Conservation (phyloP, 37 sponge, comb jelly and placozoan genomes). For the Oopsacas minuta region DNA sequence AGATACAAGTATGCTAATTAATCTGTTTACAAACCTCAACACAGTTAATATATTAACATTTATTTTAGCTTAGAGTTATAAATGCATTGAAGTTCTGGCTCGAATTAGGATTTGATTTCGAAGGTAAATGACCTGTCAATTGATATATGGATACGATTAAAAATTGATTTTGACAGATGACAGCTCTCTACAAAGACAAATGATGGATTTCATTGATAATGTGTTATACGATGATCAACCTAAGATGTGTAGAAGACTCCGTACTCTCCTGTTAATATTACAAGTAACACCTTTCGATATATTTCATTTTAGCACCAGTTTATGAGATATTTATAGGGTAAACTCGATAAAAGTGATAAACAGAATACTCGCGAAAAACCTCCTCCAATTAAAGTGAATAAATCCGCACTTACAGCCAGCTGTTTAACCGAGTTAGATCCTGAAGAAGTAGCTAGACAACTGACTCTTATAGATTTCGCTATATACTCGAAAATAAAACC, state of each 20-base stretch:
- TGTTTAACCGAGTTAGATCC: conserved; percentile 79
- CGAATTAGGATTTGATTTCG: conserved; percentile 69
- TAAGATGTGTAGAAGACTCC: conserved; percentile 48
- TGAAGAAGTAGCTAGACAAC: conserved; percentile 79
- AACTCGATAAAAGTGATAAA: neutral
- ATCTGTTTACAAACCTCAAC: neutral
- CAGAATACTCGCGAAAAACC: conserved; percentile 25
- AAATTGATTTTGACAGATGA: conserved; percentile 38
- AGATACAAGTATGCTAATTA: conserved; percentile 45
- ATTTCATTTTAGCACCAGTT: neutral
- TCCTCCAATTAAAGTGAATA: conserved; percentile 55
- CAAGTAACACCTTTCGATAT: conserved; percentile 32
- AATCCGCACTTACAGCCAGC: neutral
- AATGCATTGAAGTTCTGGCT: conserved; percentile 85
- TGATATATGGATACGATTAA: neutral
- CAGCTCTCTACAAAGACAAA: conserved; percentile 34
- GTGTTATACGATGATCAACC: conserved; percentile 61
- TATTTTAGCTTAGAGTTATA: conserved; percentile 54
- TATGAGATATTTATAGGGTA: neutral
- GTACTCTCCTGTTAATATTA: conserved; percentile 50
- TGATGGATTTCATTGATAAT: conserved; percentile 48
- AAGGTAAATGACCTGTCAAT: conserved; percentile 24
- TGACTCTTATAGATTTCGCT: conserved; percentile 76
- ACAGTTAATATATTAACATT: no score
- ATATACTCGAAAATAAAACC: conserved; percentile 82